Base-by-base conservation (phyloP, 2,113 vertebrate species). In the Dendropsophus ebraccatus region DNA sequence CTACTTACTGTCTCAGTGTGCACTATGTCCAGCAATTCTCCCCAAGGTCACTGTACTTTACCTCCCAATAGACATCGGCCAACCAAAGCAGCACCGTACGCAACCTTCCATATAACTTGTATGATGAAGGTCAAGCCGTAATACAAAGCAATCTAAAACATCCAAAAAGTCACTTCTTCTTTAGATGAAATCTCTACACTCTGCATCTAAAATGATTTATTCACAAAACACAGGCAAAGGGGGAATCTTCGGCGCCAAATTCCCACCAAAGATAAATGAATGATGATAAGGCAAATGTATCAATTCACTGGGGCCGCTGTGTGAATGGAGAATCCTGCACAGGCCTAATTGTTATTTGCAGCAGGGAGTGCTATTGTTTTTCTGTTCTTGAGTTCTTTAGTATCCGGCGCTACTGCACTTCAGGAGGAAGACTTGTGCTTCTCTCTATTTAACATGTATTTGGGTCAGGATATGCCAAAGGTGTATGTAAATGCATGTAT, bases 211-310 rank as follows among this genome's bases (percentile, higher is more conserved):
- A 83, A 69, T 54, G 56, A 80, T 80, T 80, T 45, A 80, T 80
- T 80, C 77, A 62, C 77, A 45, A 45, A 80, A 25, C 32, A 16
- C 14, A 58, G 56, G 35, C 54, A 41, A 80, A 62, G 16, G 77
- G 41, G 77, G 77, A 80, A 58, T 80, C 77, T 80, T 41, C 77
- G 0, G 77, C 41, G 77, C 77, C 77, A 45, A 60, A 62, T 35
- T 80, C 56, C 77, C 56, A n/a, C 23, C 60, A 79, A 80, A 80
- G 77, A 80, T 80, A 56, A 80, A 80, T 80, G 77, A 80, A 80
- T 80, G 54, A 58, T 80, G 77, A 80, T 80, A 80, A 80, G 77
- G 77, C 21, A 80, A 80, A 80, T 62, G 54, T 80, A 80, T 80
- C 77, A 80, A 80, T 80, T 60, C 77, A 80, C 77, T 41, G 37